Conservation (phyloP, 2,113 vertebrate species). For the Nycticebus coucang region DNA sequence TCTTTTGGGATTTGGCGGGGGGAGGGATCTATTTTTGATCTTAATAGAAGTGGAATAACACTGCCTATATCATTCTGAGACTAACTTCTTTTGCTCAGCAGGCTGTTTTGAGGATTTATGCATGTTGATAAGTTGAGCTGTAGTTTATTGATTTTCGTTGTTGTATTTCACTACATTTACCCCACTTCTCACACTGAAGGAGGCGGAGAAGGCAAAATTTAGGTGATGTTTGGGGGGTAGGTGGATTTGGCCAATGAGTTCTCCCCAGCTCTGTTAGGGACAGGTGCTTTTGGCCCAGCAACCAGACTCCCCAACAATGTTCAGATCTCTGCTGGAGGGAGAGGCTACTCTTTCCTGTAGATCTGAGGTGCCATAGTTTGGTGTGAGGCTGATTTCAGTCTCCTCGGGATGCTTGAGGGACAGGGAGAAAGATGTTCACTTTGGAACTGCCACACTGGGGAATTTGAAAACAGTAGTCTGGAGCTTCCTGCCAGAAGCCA, state of each 20-base stretch:
- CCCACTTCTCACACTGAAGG: not conserved
- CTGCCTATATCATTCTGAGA: not conserved
- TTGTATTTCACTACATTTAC: not conserved
- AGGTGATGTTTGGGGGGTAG: not conserved
- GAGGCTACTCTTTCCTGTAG: not conserved
- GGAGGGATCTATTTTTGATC: not conserved
- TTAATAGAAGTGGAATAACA: not conserved
- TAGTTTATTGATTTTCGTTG: not conserved
- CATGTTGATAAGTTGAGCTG: not conserved
- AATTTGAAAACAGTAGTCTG: conserved; percentile 1
- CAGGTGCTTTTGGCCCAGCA: not conserved
- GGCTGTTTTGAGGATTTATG: not conserved
- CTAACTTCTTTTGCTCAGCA: not conserved
- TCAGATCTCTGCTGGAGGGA: not conserved
- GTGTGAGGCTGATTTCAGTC: not conserved
- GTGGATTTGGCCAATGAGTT: not conserved
- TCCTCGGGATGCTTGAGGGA: not conserved
- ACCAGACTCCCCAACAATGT: not conserved
- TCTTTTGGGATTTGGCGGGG: not conserved
- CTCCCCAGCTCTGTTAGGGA: not conserved
- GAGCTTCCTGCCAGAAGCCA: not conserved
- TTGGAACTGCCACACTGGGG: not conserved
- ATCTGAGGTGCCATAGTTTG: not conserved
- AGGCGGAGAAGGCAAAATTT: not conserved
- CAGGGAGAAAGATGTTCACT: not conserved